Base-by-base conservation (phyloP, 2,113 vertebrate genomes). In the Sceloporus tristichus region DNA sequence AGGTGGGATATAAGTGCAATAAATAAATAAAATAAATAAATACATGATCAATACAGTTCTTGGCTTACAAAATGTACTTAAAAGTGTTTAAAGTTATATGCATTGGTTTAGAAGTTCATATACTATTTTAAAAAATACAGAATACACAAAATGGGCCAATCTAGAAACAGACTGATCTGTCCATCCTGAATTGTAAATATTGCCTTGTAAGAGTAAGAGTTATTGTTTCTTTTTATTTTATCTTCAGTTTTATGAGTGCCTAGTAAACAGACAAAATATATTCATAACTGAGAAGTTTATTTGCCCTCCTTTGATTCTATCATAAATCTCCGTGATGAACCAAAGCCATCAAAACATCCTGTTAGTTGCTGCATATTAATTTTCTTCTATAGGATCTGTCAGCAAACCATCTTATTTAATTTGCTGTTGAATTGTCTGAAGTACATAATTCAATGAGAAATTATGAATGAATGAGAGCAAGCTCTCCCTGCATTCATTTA, bases 401-500 rank as follows among this genome's bases (percentile, higher is more conserved):
- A 92, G 29, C 66, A 85, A 90, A 93, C 5, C 71, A 90, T 56
- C 40, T 40, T 91, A 76, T 92, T 93, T 94, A 92, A 92, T 91
- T 92, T 84, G 66, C 16, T 86, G 9, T 27, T 85, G 65, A 89
- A 10, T 59, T 96, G 27, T 90, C 84, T 91, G 81, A 95, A 92
- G 59, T 73, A 82, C 75, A 70, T 91, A 86, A 93, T 90, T 92
- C 90, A 87, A 59, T 81, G 75, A 90, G 73, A 89, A 84, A 66
- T 73, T 91, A 87, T 89, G 87, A 95, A 92, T 95, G 54, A 94
- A 94, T 82, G 84, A 70, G 91, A 93, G 77, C 83, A 93, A 79
- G 4, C 92, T 65, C 79, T 48, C 89, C 68, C 90, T n/a, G 53
- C 76, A 53, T 89, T 78, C 82, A 92, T 79, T 92, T 95, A 95